A percentile compares a stretch with the other conserved stretches of the same genome.
Evolutionary conservation across 2,113 vertebrate species (phyloP).

Genomic region (Calyptommatus sinebrachiatus): DNA sequence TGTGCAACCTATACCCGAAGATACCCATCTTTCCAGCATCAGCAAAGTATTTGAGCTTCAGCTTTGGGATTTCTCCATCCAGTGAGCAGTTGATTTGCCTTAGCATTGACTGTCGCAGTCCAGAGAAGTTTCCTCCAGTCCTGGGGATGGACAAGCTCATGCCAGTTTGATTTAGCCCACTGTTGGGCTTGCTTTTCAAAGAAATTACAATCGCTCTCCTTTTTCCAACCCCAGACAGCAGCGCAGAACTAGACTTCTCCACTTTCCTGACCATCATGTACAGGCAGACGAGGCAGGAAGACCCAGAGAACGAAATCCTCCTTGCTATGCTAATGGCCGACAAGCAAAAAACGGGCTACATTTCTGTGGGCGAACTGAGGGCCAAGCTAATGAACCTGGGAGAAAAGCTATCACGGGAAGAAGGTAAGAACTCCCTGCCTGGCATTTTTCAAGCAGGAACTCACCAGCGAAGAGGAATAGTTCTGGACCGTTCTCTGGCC

Average conservation of each 20-base stretch:
- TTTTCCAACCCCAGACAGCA: conserved; percentile 70
- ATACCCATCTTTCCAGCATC: too few species aligned
- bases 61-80: too few species aligned
- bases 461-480: not conserved
- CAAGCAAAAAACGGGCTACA: conserved; percentile 83
- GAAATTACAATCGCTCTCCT: not conserved
- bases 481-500: too few species aligned
- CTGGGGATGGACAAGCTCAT: too few species aligned
- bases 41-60: too few species aligned
- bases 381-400: conserved; percentile 88
- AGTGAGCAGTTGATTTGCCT: too few species aligned
- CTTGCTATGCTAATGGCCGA: conserved; percentile 89
- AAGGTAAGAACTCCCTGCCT: conserved; percentile 72
- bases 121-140: too few species aligned
- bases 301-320: conserved; percentile 86
- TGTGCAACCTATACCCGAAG: too few species aligned
- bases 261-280: conserved; percentile 93
- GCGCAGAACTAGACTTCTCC: conserved; percentile 90
- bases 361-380: conserved; percentile 79
- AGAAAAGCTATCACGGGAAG: conserved; percentile 87
- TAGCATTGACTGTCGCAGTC: too few species aligned
- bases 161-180: too few species aligned
- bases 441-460: not conserved
- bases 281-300: conserved; percentile 88
- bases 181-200: too few species aligned